A percentile compares a stretch with the other conserved stretches of the same genome.
Evolutionary conservation across 1,140 invertebrate species (phyloP).

Genomic region (Anoplophora glabripennis): DNA sequence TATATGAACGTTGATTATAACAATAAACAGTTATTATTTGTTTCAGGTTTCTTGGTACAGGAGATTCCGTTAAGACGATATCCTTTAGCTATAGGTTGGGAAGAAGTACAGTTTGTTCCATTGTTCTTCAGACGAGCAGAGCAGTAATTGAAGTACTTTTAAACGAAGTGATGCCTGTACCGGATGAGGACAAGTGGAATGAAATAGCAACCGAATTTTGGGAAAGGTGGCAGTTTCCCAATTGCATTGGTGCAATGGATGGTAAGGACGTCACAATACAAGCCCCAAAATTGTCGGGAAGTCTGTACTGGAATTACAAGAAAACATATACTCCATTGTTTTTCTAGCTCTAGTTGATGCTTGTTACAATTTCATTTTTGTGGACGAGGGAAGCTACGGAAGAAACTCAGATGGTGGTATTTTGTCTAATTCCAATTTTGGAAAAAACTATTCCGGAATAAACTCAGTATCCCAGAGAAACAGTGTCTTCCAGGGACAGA

Average conservation of each 20-base stretch:
- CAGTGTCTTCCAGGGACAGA: neutral
- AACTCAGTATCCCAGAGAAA: constrained; percentile 21
- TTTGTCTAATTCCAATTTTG: constrained; percentile 30
- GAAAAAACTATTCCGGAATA: constrained; percentile 20
- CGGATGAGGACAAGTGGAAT: constrained; percentile 31
- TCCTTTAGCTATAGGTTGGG: constrained; percentile 41
- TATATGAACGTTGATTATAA: too few relatives aligned
- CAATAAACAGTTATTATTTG: too few relatives aligned
- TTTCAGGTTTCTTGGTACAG: constrained; percentile 27
- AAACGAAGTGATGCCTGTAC: constrained; percentile 32
- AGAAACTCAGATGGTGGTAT: constrained; percentile 46
- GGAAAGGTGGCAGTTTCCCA: constrained; percentile 45
- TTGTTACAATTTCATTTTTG: constrained; percentile 45
- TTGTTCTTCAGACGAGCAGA: constrained; percentile 36
- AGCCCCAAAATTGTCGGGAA: constrained; percentile 40
- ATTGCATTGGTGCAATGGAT: constrained; percentile 41
- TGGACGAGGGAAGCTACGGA: constrained; percentile 51
- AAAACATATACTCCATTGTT: constrained; percentile 46
- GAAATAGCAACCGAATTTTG: constrained; percentile 36
- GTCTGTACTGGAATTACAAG: constrained; percentile 50
- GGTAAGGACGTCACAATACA: constrained; percentile 40
- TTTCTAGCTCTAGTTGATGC: constrained; percentile 49
- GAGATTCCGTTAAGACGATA: constrained; percentile 30
- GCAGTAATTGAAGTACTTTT: constrained; percentile 28
- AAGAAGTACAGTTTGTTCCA: constrained; percentile 32